These are phyloP conservation scores for Carpatolechia fugitivella DNA, from an alignment of 2,888 invertebrate genomes.

Conservation along the genomic window DNA sequence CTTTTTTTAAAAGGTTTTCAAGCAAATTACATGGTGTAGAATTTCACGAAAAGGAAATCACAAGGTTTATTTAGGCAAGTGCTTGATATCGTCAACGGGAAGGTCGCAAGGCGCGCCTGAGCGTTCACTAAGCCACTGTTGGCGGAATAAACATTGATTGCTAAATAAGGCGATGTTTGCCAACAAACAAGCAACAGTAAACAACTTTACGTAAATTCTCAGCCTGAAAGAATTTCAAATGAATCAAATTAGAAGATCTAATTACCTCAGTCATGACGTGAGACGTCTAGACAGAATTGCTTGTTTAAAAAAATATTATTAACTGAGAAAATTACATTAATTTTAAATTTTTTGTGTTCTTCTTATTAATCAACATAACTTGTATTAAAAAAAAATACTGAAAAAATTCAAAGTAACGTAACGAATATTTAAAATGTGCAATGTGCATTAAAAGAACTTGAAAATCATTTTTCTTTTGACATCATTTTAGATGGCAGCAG, in stretches of 20 bases:
- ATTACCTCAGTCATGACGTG: constrained; percentile 41
- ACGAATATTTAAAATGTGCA: too few species aligned
- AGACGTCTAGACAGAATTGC: constrained; percentile 49
- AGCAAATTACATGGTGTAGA: too few species aligned
- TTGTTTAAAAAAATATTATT: too few species aligned
- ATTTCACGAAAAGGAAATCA: not conserved
- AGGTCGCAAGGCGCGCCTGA: not conserved
- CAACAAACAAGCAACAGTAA: not conserved
- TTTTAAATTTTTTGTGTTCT: too few species aligned
- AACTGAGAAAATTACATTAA: too few species aligned
- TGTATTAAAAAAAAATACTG: too few species aligned
- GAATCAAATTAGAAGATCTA: constrained; percentile 53
- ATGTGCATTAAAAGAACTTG: too few species aligned
- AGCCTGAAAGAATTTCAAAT: constrained; percentile 47
- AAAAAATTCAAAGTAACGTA: too few species aligned
- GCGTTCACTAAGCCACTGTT: constrained; percentile 2
- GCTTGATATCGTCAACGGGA: not conserved
- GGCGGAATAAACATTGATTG: constrained; percentile 5
- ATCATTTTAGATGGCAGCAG: too few species aligned
- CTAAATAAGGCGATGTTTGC: not conserved
- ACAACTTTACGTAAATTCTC: constrained; percentile 39
- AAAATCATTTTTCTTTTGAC: too few species aligned
- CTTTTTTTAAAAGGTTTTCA: too few species aligned
- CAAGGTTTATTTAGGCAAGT: not conserved
- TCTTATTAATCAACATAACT: too few species aligned